Evolutionary conservation across 2,113 vertebrate species (phyloP).

Genomic region (Circaetus gallicus): DNA sequence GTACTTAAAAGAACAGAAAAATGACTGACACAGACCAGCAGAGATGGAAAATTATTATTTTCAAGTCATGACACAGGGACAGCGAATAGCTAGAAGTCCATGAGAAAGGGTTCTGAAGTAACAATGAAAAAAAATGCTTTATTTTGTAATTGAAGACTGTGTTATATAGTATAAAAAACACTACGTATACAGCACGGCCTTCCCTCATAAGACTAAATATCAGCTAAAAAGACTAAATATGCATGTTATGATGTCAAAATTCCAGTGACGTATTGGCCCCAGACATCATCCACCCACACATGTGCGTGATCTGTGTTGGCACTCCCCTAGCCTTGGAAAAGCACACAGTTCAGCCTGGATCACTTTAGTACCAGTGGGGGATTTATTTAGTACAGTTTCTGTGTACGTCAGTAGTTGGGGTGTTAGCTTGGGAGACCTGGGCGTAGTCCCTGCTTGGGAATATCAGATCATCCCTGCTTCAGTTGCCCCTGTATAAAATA

Average conservation of each 20-base stretch:
- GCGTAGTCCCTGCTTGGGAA: neutral
- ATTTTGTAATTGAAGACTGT: neutral
- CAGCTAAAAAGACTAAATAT: neutral
- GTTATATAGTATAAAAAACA: neutral
- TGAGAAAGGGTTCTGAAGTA: neutral
- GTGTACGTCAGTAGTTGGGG: neutral
- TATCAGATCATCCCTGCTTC: neutral
- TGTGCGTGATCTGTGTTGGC: neutral
- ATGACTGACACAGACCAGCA: neutral
- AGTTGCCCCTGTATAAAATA: fast-evolving
- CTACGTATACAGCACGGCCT: neutral
- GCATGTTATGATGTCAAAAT: neutral
- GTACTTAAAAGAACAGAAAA: neutral
- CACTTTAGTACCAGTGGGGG: neutral
- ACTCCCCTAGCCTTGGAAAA: neutral
- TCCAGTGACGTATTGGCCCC: neutral
- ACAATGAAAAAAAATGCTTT: neutral
- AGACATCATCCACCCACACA: neutral
- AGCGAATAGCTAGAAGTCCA: fast-evolving
- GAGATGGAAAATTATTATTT: neutral
- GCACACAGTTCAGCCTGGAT: neutral
- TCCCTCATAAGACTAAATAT: neutral
- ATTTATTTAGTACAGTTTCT: neutral
- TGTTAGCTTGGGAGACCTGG: neutral
- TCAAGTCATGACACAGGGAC: neutral